Evolutionary conservation across 2,888 invertebrate genomes (phyloP), one percentile per base, ranked within the genome.

Genomic region (Malachius bipustulatus): DNA sequence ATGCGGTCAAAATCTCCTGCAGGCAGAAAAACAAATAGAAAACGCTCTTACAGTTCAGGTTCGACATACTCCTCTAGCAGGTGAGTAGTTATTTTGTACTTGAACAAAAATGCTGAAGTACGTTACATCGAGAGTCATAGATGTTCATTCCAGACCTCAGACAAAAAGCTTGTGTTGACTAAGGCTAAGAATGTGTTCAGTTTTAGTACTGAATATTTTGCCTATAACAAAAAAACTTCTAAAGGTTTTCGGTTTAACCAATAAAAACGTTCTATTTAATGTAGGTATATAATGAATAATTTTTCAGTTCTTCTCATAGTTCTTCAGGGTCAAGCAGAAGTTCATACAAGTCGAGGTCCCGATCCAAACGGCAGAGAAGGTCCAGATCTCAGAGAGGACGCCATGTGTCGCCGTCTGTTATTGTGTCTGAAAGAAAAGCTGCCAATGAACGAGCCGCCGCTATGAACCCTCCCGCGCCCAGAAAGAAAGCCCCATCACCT

Each of bases 401-500:
- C 26, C 59, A 58, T 27, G 62, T 74, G 47, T 74, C 74, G 3
- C 74, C 75, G 41, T 73, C 73, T 43, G 73, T 73, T 55, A 75
- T 75, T 44, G 73, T 75, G 1, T 73, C 73, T 36, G 75, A 75
- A 60, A 65, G 73, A 39, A 70, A 74, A 39, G 65, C 73, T 47
- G 74, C 75, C 27, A 70, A 67, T 15, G 77, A 77, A 48, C 69
- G 79, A 31, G 76, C 77, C 3, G 75, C 77, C 38, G 64, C 78
- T 40, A 80, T 80, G 80, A 80, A 80, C 63, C 80, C 80, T 41
- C 80, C 79, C 10, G 79, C 80, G 43, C 80, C 80, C 39, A 67
- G 69, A 33, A 57, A 60, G 59, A 51, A 62, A 57, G 51, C 69
- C 48, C 57, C 59, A 56, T 41, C 71, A 58, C 58, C 71, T 62